These are phyloP conservation scores for Brassicogethes aeneus DNA, from an alignment of 2,888 invertebrate species.

Conservation along the genomic window DNA sequence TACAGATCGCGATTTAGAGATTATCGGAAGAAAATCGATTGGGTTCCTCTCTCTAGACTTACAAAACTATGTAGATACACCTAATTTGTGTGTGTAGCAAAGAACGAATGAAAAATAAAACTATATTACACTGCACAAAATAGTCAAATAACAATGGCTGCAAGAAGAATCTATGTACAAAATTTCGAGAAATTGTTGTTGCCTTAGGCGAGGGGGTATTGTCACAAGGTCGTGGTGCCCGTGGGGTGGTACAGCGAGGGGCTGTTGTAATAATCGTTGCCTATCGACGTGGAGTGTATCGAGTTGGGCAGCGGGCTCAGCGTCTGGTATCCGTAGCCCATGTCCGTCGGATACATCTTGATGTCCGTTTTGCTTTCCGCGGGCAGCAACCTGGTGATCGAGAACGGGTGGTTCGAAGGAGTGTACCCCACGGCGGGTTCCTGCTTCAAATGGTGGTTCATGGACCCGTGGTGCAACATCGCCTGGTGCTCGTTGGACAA, in stretches of 20 bases:
- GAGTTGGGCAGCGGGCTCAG: slow-evolving; percentile 53
- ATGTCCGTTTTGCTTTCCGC: slow-evolving; percentile 81
- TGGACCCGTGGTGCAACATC: slow-evolving; percentile 41
- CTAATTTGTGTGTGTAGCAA: background rate
- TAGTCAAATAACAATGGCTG: slow-evolving; percentile 10
- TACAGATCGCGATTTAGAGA: slow-evolving; percentile 12
- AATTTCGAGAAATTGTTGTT: slow-evolving; percentile 2
- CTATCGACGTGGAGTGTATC: slow-evolving; percentile 46
- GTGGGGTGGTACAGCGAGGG: slow-evolving; percentile 68
- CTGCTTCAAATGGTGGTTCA: slow-evolving; percentile 59
- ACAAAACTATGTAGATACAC: background rate
- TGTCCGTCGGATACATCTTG: slow-evolving; percentile 75
- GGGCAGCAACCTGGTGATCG: slow-evolving; percentile 86
- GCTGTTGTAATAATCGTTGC: slow-evolving; percentile 76
- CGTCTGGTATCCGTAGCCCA: slow-evolving; percentile 56
- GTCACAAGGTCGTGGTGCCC: slow-evolving; percentile 82
- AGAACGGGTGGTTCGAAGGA: slow-evolving; percentile 85
- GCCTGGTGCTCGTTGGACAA: slow-evolving; percentile 37
- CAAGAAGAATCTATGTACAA: slow-evolving; percentile 10
- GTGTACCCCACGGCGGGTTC: slow-evolving; percentile 52
- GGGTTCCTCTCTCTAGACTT: too few relatives aligned
- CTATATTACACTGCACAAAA: slow-evolving; percentile 6
- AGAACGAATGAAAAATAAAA: background rate
- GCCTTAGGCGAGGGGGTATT: slow-evolving; percentile 86
- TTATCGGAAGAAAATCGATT: slow-evolving; percentile 4